Evolutionary conservation across 2,888 invertebrate genomes (phyloP), one percentile per base, ranked within the genome.

Genomic region (Cataglyphis cursor): DNA sequence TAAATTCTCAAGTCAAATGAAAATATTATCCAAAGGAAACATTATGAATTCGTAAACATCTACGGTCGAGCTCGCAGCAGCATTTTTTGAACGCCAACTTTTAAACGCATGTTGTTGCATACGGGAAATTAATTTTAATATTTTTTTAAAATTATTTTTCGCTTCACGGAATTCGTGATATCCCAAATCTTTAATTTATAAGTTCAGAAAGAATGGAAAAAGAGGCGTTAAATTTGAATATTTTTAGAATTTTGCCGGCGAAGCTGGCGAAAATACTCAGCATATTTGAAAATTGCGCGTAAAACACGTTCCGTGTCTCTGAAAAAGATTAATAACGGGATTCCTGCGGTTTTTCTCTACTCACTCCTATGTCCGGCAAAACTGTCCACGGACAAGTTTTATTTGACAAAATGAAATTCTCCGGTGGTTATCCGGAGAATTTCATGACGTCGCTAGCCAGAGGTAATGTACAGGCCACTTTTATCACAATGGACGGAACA

Each of bases 391-490:
- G 35, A 68, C 81, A 78, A 85, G 78, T 87, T 85, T 84, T 81
- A 85, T 84, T 83, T 65, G 89, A 82, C 83, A 81, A 86, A 86
- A 89, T 86, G 86, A 86, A 89, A 89, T 89, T 89, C 86, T 64
- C 82, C 48, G 75, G 84, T 65, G 80, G 83, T 87, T 84, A 83
- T 82, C 64, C 66, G 24, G 87, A 81, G 82, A 81, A 82, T 87
- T 82, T 81, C 78, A 41, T 41, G 76, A 72, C 38, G 35, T 61
- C 35, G 28, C 74, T 48, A 21, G 73, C 38, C n/a, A 70, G 48
- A 73, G 18, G 78, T 61, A 51, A 75, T 51, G 62, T 62, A 41
- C 61, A 31, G 31, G 10, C 44, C 28, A 21, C 31, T 57, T 72
- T 78, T 21, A 31, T 72, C 44, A 44, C 41, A 59, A 59, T 38